Base-by-base conservation (phyloP, 2,113 vertebrate genomes). In the Eira barbara region DNA sequence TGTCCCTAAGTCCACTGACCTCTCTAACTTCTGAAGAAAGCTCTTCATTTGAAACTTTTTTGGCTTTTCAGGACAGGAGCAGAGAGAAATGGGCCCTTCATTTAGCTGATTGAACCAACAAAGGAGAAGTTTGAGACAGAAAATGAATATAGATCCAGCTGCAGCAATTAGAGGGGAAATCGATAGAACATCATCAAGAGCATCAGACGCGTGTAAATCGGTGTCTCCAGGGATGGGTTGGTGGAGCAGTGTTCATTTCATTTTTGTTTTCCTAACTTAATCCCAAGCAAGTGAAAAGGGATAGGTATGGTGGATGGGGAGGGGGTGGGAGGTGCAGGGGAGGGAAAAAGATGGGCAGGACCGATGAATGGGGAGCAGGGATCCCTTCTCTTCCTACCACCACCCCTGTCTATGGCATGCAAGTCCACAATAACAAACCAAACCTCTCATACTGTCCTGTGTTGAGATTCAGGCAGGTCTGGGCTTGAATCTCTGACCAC, bases 131-230 rank as follows among this genome's bases (percentile, higher is more conserved):
- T 97, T 97, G 96, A 97, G 95, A 97, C 97, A 97, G 98, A 98
- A 98, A 98, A 98, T 98, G 97, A 98, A 98, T 98, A 98, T 98
- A 98, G 97, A 98, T 97, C 97, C 93, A 95, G 95, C 92, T 89
- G 86, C 96, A 97, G 96, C 97, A 98, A 97, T 98, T 98, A 98
- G 98, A 98, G 96, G 73, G 79, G 94, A 98, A 97, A 98, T 98
- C 97, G 3, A 98, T 98, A 95, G 92, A 96, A 96, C 97, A 97
- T 89, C 96, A 97, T 80, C 97, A 98, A 71, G 92, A 47, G 96
- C 84, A 42, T 94, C 88, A 97, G 97, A 69, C 59, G 36, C 2
- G 1, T 90, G 94, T 97, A 97, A 95, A 97, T 76, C 88, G 0
- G 96, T 0, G 0, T 97, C 97, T 97, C 98, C 9, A 4, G 95